phyloP scores from a whole-genome alignment of 2,113 vertebrate genomes.

The Typhlomys cinereus region DNA sequence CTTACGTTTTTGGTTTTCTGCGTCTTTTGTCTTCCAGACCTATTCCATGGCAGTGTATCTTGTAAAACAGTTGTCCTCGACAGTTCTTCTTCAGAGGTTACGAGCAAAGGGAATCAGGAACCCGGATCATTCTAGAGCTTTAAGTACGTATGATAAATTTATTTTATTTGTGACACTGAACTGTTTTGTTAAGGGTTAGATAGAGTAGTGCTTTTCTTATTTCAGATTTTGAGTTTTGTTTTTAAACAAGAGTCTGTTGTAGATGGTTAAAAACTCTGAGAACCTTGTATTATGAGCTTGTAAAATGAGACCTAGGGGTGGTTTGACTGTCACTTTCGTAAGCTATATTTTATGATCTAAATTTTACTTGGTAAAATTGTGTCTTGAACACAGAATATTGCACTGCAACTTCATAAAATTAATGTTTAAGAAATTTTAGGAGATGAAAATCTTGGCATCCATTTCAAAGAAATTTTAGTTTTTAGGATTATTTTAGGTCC shows the following conservation, averaged over 20 bases:
- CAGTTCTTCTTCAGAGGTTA: conserved; percentile 96
- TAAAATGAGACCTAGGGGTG: conserved; percentile 43
- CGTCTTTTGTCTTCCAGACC: conserved; percentile 86
- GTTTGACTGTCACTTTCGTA: conserved; percentile 30
- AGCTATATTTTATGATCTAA: conserved; percentile 52
- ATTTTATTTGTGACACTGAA: conserved; percentile 61
- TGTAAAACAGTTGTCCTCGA: conserved; percentile 98
- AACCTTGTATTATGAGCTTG: conserved; percentile 37
- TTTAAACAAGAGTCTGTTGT: conserved; percentile 18
- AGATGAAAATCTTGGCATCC: conserved; percentile 9
- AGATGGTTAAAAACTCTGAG: conserved; percentile 47
- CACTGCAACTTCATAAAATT: conserved; percentile 34
- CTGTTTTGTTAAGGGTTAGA: conserved; percentile 54
- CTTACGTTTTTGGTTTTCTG: conserved; percentile 63
- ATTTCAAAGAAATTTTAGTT: conserved; percentile 45
- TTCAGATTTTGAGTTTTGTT: conserved; percentile 18
- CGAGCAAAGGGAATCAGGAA: conserved; percentile 98
- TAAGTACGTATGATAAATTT: conserved; percentile 89
- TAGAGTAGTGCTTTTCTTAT: conserved; percentile 55
- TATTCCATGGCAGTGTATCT: conserved; percentile 99
- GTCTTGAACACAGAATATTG: conserved; percentile 27
- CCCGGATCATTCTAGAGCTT: conserved; percentile 98
- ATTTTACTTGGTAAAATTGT: conserved; percentile 50
- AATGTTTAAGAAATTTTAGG: conserved; percentile 48
- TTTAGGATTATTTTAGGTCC: background rate